phyloP scores from a whole-genome alignment of 2,888 invertebrate genomes.

The Limnephilus rhombicus region DNA sequence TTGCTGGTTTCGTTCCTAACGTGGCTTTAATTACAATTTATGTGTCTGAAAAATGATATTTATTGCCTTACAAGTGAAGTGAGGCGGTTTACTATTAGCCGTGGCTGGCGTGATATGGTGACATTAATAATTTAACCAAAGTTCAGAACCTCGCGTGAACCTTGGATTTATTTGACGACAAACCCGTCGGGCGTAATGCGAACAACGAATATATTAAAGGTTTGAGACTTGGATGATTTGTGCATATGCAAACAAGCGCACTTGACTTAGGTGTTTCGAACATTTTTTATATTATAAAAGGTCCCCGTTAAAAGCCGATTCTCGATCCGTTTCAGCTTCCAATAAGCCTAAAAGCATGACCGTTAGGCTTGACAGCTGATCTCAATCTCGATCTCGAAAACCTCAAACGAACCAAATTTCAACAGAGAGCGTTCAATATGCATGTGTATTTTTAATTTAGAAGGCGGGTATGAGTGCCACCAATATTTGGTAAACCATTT shows the following conservation, averaged over 20 bases:
- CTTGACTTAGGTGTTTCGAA: not conserved
- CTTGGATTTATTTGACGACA: slow-evolving; percentile 14
- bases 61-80: not conserved
- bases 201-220: not conserved
- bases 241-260: not conserved
- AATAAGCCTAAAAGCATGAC: not conserved
- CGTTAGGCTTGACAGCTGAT: not conserved
- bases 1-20: not conserved
- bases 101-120: not conserved
- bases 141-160: not conserved
- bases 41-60: not conserved
- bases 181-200: not conserved
- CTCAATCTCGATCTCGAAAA: not conserved
- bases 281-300: too few relatives aligned
- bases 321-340: not conserved
- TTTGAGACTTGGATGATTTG: not conserved
- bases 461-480: too few relatives aligned
- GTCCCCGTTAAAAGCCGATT: not conserved
- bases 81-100: not conserved
- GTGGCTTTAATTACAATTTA: slow-evolving; percentile 19
- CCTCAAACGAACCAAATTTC: not conserved
- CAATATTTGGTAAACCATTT: too few relatives aligned
- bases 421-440: too few relatives aligned
- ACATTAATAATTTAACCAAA: slow-evolving; percentile 18
- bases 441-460: too few relatives aligned